Evolutionary conservation across 1,140 invertebrate species (phyloP).

Genomic region (Rhopalosiphum maidis): DNA sequence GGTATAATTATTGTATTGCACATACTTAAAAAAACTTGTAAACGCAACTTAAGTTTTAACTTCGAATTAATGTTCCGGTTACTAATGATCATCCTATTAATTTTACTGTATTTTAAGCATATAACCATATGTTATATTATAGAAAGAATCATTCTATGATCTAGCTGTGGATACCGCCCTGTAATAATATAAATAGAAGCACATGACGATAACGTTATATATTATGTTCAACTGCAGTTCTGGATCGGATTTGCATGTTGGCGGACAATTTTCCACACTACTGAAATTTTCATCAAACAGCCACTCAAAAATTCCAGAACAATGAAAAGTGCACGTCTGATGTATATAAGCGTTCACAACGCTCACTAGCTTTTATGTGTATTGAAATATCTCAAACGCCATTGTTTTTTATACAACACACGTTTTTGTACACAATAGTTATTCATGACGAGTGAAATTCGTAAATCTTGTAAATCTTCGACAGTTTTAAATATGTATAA

Average conservation of each 20-base stretch:
- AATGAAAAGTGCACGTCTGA: background rate
- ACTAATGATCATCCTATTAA: too few species aligned
- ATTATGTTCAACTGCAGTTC: background rate
- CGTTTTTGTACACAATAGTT: constrained; percentile 7
- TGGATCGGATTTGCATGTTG: background rate
- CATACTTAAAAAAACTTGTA: background rate
- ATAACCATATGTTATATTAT: background rate
- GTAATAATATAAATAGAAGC: background rate
- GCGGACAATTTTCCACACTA: background rate
- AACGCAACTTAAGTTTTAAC: background rate
- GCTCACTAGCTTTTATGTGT: background rate
- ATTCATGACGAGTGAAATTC: constrained; percentile 8
- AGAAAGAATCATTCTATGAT: background rate
- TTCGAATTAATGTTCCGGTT: background rate
- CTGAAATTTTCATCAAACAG: background rate
- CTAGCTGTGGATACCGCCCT: background rate
- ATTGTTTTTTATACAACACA: background rate
- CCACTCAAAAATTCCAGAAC: background rate
- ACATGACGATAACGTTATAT: background rate
- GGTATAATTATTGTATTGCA: background rate
- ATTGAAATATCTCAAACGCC: constrained; percentile 7
- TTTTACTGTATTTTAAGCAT: too few species aligned
- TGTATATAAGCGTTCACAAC: background rate
- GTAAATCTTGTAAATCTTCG: background rate
- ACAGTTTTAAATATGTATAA: background rate